Base-by-base conservation (phyloP, 2,888 invertebrate species). In the Neoascia interrupta region DNA sequence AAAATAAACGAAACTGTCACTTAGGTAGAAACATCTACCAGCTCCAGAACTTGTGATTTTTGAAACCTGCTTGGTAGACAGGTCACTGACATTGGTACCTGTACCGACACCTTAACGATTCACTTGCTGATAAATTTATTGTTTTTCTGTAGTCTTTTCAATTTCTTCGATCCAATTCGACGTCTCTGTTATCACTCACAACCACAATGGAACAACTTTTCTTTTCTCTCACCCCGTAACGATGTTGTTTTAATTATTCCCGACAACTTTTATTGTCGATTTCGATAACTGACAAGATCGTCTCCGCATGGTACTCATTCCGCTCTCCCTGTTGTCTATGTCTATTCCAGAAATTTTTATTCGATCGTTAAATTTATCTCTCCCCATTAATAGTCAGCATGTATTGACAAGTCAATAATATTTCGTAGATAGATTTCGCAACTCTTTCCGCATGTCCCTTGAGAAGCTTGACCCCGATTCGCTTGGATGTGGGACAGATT, bases 401-500 rank as follows among this genome's bases (percentile, higher is more conserved):
- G n/a, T n/a, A n/a, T n/a, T n/a, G n/a, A n/a, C n/a, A n/a, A n/a
- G n/a, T n/a, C n/a, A n/a, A n/a, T n/a, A n/a, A n/a, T n/a, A n/a
- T n/a, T n/a, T n/a, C n/a, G n/a, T n/a, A 13, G 6, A 19, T 13
- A n/a, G 23, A 6, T 8, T 47, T 5, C 21, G 37, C 53, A 53
- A 53, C 19, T 37, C n/a, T n/a, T n/a, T n/a, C n/a, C n/a, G 10
- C 37, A 28, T 21, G n/a, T n/a, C 47, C 10, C 45, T 16, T 5
- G 43, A 23, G 28, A 18, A 23, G 19, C 43, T 53, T 45, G 64
- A 53, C 73, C 66, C 18, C 28, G 31, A 49, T 58, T 28, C 28
- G 10, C 5, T 26, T 43, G 36, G 37, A 51, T 58, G 72, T 64
- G 64, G 72, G 56, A 41, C 56, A 36, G 13, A 51, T 23, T 58